Base-by-base conservation (phyloP, 1,140 invertebrate species). In the Chymomyza costata region DNA sequence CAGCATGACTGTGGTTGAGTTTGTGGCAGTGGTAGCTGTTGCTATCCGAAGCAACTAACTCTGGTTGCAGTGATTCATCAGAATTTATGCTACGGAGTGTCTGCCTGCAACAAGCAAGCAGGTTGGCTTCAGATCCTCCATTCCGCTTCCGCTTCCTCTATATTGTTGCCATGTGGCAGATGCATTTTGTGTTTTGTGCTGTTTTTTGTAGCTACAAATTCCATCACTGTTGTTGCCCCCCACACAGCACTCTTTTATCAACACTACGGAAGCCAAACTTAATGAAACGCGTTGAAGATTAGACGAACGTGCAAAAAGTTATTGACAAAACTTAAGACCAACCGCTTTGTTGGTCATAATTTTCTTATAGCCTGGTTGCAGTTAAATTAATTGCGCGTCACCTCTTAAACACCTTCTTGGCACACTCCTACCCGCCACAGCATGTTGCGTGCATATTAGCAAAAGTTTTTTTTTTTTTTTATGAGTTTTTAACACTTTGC, bases 321-420 rank as follows among this genome's bases (percentile, higher is more conserved):
- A 76, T 76, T 76, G 70, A 71, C 70, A 78, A 76, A 76, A 76
- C 66, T 70, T n/a, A n/a, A n/a, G n/a, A n/a, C n/a, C n/a, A n/a
- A n/a, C n/a, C n/a, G n/a, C n/a, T 66, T 80, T 80, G 64, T 81
- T 81, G 74, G 59, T 25, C 69, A 65, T 80, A 74, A 74, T 80
- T 74, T 62, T 59, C 73, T 80, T 78, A 78, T 78, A 66, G 70
- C 58, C 70, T 52, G 65, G 69, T 65, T 57, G 71, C 71, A 64
- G 73, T 78, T 80, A 78, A 78, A 80, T 80, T 78, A 78, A 78
- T 78, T 78, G 73, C 58, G 21, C 45, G 41, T 6, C 5, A 30
- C 34, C 67, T 71, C 71, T 62, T 78, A 80, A 78, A 78, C 71
- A 78, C 73, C 71, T 78, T 51, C 53, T 57, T 46, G 21, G 7